Percentiles rank a stretch among this genome's conserved stretches.
Evolutionary conservation across 2,888 invertebrate genomes (phyloP).

Genomic region (Lasioglossum zephyrum): DNA sequence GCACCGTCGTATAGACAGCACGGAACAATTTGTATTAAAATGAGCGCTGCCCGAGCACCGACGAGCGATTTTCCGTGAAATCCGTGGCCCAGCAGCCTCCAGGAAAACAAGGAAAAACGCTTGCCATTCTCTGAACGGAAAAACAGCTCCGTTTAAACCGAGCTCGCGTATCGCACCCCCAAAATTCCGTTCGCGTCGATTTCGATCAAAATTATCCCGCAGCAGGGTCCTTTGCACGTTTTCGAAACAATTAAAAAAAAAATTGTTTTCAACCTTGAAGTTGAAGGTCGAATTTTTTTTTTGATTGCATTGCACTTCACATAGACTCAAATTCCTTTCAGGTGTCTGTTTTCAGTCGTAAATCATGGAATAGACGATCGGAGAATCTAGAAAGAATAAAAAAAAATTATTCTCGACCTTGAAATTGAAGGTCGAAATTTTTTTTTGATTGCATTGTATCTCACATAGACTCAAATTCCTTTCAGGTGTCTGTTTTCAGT

Average conservation of each 20-base stretch:
- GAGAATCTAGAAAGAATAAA: too few relatives aligned
- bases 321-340: too few relatives aligned
- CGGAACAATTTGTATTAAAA: conserved; percentile 83
- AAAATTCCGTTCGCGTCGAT: neutral
- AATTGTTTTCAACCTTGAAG: too few relatives aligned
- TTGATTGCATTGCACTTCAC: too few relatives aligned
- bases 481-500: too few relatives aligned
- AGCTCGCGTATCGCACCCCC: neutral
- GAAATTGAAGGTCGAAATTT: too few relatives aligned
- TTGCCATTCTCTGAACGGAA: neutral
- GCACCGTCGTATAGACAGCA: conserved; percentile 71
- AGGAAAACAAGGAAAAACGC: neutral
- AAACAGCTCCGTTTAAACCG: neutral
- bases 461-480: too few relatives aligned
- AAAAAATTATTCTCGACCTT: too few relatives aligned
- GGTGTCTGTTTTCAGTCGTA: too few relatives aligned
- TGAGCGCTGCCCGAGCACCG: conserved; percentile 68
- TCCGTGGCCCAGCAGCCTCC: neutral
- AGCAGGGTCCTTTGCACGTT: neutral
- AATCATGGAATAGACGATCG: too few relatives aligned
- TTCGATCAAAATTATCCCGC: neutral
- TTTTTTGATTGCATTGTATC: too few relatives aligned
- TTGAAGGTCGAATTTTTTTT: too few relatives aligned
- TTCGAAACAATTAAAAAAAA: neutral
- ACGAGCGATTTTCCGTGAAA: conserved; percentile 38